These are phyloP conservation scores for Entosphenus tridentatus DNA, from an alignment of 2,113 vertebrate genomes.

Conservation along the genomic window DNA sequence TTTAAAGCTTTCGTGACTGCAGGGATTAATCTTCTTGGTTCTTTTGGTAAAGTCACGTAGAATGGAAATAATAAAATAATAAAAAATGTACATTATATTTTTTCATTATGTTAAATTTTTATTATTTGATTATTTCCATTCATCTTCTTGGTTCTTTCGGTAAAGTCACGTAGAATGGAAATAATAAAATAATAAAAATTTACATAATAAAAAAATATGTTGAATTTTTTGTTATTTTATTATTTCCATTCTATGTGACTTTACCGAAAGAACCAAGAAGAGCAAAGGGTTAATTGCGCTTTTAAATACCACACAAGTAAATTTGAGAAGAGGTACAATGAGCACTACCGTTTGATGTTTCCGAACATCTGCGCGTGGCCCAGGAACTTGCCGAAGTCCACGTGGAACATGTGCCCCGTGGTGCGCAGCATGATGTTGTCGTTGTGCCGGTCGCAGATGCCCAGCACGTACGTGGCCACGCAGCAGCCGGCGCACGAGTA, in stretches of 20 bases:
- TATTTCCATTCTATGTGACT: too few species aligned
- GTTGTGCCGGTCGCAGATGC: conserved; percentile 88
- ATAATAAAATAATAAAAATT: conserved; percentile 1
- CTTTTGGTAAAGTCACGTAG: too few species aligned
- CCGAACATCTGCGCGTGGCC: conserved; percentile 95
- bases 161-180: not conserved
- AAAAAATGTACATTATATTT: too few species aligned
- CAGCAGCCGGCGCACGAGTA: conserved; percentile 91
- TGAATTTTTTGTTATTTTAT: not conserved
- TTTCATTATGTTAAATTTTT: too few species aligned
- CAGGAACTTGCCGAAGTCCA: conserved; percentile 87
- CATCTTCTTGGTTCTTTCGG: too few species aligned
- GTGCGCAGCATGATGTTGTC: conserved; percentile 99
- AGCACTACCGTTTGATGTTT: conserved; percentile 68
- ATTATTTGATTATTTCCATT: too few species aligned
- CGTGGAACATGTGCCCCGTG: conserved; percentile 96
- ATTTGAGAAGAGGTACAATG: not conserved
- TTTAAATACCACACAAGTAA: too few species aligned
- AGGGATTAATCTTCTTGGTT: too few species aligned
- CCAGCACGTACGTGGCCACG: conserved; percentile 81
- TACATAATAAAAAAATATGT: too few species aligned
- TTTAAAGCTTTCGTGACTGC: too few species aligned
- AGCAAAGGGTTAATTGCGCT: too few species aligned
- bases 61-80: conserved; percentile 1
- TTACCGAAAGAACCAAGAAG: too few species aligned